phyloP scores from a whole-genome alignment of 2,888 invertebrate genomes.

The Dryobotodes eremita region DNA sequence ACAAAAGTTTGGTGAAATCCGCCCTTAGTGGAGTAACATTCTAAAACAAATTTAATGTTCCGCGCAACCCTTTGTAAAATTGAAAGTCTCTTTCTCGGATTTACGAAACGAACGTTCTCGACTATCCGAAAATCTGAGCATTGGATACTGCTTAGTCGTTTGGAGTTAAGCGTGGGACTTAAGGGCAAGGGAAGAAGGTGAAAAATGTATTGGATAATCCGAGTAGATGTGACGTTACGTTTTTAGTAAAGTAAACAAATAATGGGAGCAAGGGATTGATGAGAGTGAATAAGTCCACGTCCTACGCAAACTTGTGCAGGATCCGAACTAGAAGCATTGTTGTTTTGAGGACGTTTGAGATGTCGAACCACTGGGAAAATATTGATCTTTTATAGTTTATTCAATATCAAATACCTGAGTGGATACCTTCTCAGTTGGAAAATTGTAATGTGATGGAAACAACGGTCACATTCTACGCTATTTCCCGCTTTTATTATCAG shows the following conservation, averaged over 20 bases:
- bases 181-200: constrained; percentile 68
- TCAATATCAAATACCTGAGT: constrained; percentile 71
- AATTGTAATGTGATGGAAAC: constrained; percentile 60
- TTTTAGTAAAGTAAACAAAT: constrained; percentile 81
- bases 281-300: constrained; percentile 83
- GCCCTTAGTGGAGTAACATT: constrained; percentile 64
- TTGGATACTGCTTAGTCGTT: constrained; percentile 58
- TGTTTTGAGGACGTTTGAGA: constrained; percentile 77
- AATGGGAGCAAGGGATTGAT: constrained; percentile 86
- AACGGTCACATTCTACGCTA: constrained; percentile 36
- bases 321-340: constrained; percentile 80
- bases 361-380: constrained; percentile 73
- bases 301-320: constrained; percentile 86
- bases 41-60: constrained; percentile 72
- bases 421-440: constrained; percentile 62
- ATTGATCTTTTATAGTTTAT: constrained; percentile 79
- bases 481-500: constrained; percentile 44
- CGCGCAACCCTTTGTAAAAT: constrained; percentile 75
- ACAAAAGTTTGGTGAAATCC: too few relatives aligned
- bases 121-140: constrained; percentile 74
- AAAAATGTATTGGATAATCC: constrained; percentile 65
- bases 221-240: constrained; percentile 75
- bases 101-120: constrained; percentile 74
- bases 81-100: constrained; percentile 75
- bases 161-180: constrained; percentile 68